Evolutionary conservation across 2,888 invertebrate species (phyloP).

Genomic region (Eristalinus sepulchralis): DNA sequence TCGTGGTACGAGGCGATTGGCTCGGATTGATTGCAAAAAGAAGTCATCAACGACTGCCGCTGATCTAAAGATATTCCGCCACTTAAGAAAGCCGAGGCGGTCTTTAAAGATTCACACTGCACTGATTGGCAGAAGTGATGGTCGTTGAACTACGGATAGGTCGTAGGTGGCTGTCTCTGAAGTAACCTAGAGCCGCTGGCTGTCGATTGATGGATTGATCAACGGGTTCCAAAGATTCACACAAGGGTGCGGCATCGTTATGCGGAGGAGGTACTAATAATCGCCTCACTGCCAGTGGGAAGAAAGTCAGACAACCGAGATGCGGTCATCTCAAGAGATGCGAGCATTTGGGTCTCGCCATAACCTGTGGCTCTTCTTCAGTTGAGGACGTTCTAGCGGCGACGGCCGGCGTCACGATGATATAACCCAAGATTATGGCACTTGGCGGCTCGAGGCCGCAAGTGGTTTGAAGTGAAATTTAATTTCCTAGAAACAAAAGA

Average conservation of each 20-base stretch:
- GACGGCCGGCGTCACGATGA: background rate
- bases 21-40: background rate
- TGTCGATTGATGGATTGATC: background rate
- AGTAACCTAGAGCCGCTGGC: background rate
- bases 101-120: background rate
- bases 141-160: background rate
- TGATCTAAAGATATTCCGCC: background rate
- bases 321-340: background rate
- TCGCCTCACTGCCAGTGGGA: background rate
- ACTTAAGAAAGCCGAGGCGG: background rate
- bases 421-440: background rate
- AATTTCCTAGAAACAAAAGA: slow-evolving; percentile 1
- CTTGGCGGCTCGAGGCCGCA: background rate
- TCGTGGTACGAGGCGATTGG: slow-evolving; percentile 3
- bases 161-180: background rate
- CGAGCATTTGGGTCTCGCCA: background rate
- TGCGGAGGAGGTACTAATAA: background rate
- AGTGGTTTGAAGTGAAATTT: background rate
- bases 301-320: background rate
- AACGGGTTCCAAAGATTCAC: background rate
- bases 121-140: background rate
- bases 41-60: background rate
- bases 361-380: background rate
- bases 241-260: background rate
- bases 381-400: background rate